These are phyloP conservation scores for Hydrolagus affinis DNA, from an alignment of 2,113 vertebrate genomes.

Conservation along the genomic window DNA sequence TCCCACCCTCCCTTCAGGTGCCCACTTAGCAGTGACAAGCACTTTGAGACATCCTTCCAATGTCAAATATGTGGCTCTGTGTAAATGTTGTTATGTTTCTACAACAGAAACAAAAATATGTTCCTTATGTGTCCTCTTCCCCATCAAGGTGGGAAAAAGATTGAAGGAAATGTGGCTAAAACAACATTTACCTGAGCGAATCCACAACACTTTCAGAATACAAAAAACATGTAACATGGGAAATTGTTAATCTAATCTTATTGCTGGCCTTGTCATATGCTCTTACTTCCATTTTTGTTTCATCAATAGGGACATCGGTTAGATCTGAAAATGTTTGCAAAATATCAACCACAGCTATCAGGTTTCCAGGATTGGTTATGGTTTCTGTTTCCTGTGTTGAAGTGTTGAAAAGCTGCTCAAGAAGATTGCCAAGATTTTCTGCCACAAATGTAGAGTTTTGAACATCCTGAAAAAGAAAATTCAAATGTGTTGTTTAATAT, in stretches of 20 bases:
- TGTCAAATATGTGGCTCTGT: too few relatives aligned
- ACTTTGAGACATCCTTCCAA: too few relatives aligned
- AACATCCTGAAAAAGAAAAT: background rate
- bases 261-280: background rate
- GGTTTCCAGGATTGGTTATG: background rate
- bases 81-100: too few relatives aligned
- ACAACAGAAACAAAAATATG: too few relatives aligned
- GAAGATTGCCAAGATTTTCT: background rate
- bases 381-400: background rate
- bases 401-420: background rate
- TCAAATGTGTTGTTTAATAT: background rate
- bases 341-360: background rate
- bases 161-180: too few relatives aligned
- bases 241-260: background rate
- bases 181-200: too few relatives aligned
- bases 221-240: background rate
- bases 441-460: background rate
- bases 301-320: background rate
- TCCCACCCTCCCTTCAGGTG: too few relatives aligned
- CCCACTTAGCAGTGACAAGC: too few relatives aligned
- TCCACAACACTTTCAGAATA: background rate
- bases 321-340: background rate
- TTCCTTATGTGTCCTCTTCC: too few relatives aligned
- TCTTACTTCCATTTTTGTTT: slow-evolving; percentile 16
- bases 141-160: too few relatives aligned